Conservation (phyloP, 1,140 invertebrate species). For the Drosophila gunungcola region DNA sequence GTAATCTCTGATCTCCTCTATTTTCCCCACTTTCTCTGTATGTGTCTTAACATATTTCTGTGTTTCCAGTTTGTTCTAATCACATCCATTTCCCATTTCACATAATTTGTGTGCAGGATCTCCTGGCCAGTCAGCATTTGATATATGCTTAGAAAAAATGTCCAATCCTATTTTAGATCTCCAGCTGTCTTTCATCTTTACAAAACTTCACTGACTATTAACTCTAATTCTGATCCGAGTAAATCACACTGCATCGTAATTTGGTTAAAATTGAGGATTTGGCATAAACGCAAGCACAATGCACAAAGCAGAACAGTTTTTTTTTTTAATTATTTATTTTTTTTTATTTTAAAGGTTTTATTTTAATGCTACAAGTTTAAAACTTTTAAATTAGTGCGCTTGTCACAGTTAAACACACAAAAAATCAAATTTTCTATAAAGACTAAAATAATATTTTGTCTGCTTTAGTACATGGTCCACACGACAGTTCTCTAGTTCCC, state of each 20-base stretch:
- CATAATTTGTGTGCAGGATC: slow-evolving; percentile 32
- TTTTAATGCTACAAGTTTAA: no score
- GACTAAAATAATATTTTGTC: not conserved
- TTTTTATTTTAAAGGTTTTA: no score
- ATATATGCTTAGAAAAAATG: slow-evolving; percentile 27
- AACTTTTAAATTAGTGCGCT: no score
- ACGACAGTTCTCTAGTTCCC: not conserved
- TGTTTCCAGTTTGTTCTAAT: slow-evolving; percentile 38
- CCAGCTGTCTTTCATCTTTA: not conserved
- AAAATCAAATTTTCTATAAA: not conserved
- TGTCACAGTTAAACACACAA: slow-evolving; percentile 8
- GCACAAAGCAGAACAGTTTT: slow-evolving; percentile 46
- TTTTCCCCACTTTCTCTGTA: not conserved
- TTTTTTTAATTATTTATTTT: no score
- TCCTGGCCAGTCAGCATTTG: slow-evolving; percentile 78
- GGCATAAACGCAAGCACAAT: slow-evolving; percentile 51
- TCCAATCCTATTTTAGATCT: slow-evolving; percentile 8
- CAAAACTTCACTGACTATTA: slow-evolving; percentile 7
- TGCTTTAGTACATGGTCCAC: slow-evolving; percentile 32
- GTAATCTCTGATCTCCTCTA: slow-evolving; percentile 7
- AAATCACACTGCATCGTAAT: not conserved
- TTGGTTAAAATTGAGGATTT: slow-evolving; percentile 9
- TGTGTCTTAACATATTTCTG: slow-evolving; percentile 26
- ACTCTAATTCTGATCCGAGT: not conserved
- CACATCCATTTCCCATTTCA: slow-evolving; percentile 29